Percentiles rank a stretch among this genome's conserved stretches.
Evolutionary conservation across 2,888 invertebrate genomes (phyloP).

Genomic region (Eupithecia subfuscata): DNA sequence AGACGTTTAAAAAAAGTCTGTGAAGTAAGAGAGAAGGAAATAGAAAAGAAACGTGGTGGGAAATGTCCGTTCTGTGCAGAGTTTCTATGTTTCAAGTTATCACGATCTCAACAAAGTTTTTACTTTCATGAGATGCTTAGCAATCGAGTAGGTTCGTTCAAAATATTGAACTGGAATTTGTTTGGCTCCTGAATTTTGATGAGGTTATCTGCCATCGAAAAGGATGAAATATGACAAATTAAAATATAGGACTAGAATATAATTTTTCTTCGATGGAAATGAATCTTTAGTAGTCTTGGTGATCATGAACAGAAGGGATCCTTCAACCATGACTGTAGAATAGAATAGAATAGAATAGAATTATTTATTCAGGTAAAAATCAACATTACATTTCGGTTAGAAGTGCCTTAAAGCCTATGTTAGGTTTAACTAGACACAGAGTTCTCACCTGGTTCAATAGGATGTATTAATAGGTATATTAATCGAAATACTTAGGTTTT

Average conservation of each 20-base stretch:
- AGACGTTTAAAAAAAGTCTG: not conserved
- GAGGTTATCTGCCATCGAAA: slow-evolving; percentile 20
- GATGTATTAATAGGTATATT: too few relatives aligned
- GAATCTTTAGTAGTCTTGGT: not conserved
- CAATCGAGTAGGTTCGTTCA: slow-evolving; percentile 34
- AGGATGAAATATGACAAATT: not conserved
- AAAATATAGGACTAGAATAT: not conserved
- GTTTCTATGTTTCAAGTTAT: slow-evolving; percentile 5
- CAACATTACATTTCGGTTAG: too few relatives aligned
- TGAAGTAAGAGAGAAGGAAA: not conserved
- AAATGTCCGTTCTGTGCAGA: slow-evolving; percentile 1
- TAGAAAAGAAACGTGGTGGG: not conserved
- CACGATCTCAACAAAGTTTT: slow-evolving; percentile 39
- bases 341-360: too few relatives aligned
- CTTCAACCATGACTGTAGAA: not conserved
- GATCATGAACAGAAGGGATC: not conserved
- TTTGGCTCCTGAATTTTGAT: slow-evolving; percentile 36
- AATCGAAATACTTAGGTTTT: too few relatives aligned
- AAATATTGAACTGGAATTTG: slow-evolving; percentile 30
- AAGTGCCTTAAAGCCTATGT: too few relatives aligned
- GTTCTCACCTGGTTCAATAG: too few relatives aligned
- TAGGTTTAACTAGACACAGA: too few relatives aligned
- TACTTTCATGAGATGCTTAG: slow-evolving; percentile 44
- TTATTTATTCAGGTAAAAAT: too few relatives aligned
- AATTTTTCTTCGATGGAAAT: not conserved